These are phyloP conservation scores for Musca domestica DNA, from an alignment of 1,140 invertebrate species.

Conservation along the genomic window DNA sequence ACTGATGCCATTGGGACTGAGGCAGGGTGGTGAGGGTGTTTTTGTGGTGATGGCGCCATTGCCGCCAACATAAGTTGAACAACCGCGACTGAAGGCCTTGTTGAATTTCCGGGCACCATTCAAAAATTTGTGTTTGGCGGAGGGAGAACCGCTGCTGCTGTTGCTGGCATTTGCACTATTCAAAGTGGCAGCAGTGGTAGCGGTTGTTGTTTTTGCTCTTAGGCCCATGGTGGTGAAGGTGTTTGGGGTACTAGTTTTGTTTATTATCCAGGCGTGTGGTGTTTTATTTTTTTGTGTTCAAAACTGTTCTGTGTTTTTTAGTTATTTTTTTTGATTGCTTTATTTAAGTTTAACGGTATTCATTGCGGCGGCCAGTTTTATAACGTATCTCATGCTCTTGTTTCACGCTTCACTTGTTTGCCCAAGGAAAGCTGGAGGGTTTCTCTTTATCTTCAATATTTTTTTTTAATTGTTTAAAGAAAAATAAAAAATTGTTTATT, in stretches of 20 bases:
- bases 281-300: no score
- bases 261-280: not conserved
- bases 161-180: not conserved
- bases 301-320: not conserved
- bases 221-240: not conserved
- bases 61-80: not conserved
- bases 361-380: no score
- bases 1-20: not conserved
- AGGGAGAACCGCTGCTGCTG: not conserved
- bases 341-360: no score
- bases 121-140: not conserved
- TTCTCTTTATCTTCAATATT: no score
- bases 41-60: not conserved
- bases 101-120: slow-evolving; percentile 10
- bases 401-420: no score
- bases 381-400: no score
- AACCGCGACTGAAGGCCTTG: not conserved
- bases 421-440: no score
- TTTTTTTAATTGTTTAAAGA: no score
- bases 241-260: no score
- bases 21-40: not conserved
- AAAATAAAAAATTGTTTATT: no score
- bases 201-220: slow-evolving; percentile 1
- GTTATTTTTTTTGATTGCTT: no score
- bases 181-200: not conserved